phyloP scores from a whole-genome alignment of 2,888 invertebrate genomes.

The Lithophane socia region DNA sequence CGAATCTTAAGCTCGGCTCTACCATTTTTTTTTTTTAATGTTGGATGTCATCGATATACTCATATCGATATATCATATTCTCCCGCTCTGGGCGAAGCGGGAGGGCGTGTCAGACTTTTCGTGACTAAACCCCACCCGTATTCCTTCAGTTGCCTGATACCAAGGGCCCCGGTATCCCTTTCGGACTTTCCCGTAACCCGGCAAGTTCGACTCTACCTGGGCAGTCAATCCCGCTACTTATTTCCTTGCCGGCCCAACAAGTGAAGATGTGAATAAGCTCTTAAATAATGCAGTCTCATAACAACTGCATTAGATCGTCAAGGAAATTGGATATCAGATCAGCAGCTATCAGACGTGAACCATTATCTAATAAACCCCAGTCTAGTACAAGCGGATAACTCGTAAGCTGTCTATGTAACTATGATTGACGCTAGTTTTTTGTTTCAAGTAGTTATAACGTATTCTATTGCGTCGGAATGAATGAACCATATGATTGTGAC shows the following conservation, averaged over 20 bases:
- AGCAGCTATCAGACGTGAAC: background rate
- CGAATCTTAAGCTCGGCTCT: no score
- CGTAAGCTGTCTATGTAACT: conserved; percentile 26
- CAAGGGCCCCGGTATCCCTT: no score
- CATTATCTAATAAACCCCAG: background rate
- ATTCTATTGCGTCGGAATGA: conserved; percentile 45
- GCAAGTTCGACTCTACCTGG: no score
- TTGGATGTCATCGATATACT: no score
- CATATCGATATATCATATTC: no score
- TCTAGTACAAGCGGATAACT: background rate
- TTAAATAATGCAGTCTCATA: background rate
- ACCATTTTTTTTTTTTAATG: no score
- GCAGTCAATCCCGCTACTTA: background rate
- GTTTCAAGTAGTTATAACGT: background rate
- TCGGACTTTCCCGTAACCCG: no score
- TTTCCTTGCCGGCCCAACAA: no score
- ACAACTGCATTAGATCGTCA: background rate
- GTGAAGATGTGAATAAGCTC: background rate
- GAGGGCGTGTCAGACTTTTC: no score
- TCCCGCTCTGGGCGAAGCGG: no score
- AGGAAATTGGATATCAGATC: conserved; percentile 34
- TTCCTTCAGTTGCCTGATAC: no score
- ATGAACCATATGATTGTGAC: conserved; percentile 57
- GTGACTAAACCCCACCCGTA: no score
- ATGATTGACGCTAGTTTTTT: conserved; percentile 33